phyloP scores from a whole-genome alignment of 1,140 invertebrate species.

The Micrasema longulum region DNA sequence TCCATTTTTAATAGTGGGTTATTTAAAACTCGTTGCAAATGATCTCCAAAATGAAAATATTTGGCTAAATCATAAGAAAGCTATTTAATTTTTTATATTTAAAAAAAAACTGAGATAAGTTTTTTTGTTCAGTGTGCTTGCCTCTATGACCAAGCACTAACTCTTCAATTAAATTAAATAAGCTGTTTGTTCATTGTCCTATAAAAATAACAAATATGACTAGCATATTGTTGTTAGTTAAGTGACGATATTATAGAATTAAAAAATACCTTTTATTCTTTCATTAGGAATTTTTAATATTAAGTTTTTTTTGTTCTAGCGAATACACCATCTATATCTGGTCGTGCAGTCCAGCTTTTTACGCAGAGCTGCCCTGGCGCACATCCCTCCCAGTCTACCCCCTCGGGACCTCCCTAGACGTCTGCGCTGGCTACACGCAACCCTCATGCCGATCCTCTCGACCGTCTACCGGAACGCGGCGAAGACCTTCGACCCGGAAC shows the following conservation, averaged over 20 bases:
- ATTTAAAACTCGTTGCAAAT: too few relatives aligned
- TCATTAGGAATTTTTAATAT: neutral
- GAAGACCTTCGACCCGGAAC: slow-evolving; percentile 59
- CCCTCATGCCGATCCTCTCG: neutral
- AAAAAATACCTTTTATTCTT: neutral
- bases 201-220: neutral
- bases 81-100: too few relatives aligned
- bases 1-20: too few relatives aligned
- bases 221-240: neutral
- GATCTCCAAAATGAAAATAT: too few relatives aligned
- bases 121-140: too few relatives aligned
- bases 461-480: slow-evolving; percentile 19
- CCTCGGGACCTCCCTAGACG: neutral
- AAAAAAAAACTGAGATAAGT: too few relatives aligned
- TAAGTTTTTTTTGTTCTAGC: slow-evolving; percentile 57
- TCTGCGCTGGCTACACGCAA: neutral
- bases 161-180: neutral
- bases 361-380: slow-evolving; percentile 62
- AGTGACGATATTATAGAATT: neutral
- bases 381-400: slow-evolving; percentile 55
- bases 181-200: neutral
- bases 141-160: too few relatives aligned
- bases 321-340: slow-evolving; percentile 64
- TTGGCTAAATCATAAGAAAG: too few relatives aligned
- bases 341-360: slow-evolving; percentile 64